Percentiles rank a stretch among this genome's conserved stretches.
Conservation (phyloP, 2,888 invertebrate genomes). For the Amphipoea lucens region DNA sequence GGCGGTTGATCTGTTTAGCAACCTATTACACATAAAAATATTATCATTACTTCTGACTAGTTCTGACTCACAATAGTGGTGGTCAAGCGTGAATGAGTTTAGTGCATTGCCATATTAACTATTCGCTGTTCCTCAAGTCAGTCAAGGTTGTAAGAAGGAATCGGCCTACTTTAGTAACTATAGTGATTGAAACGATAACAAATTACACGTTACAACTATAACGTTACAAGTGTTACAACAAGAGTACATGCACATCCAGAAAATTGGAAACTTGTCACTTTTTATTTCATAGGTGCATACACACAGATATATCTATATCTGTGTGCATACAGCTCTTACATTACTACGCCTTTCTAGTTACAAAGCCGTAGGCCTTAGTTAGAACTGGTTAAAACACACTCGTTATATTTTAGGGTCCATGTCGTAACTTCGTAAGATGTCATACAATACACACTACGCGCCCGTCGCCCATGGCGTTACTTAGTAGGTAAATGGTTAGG, state of each 20-base stretch:
- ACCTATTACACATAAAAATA: background rate
- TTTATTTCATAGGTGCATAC: background rate
- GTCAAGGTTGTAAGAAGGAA: background rate
- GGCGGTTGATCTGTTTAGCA: background rate
- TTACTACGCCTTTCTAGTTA: too few relatives aligned
- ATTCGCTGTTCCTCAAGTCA: slow-evolving; percentile 1
- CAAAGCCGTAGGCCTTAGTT: background rate
- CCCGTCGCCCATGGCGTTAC: slow-evolving; percentile 10
- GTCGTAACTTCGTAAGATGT: slow-evolving; percentile 16
- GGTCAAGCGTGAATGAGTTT: slow-evolving; percentile 21
- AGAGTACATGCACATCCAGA: background rate
- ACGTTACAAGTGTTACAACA: background rate
- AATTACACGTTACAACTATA: background rate
- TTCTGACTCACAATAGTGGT: background rate
- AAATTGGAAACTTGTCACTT: background rate
- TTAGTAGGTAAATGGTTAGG: slow-evolving; percentile 3
- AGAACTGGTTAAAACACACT: slow-evolving; percentile 10
- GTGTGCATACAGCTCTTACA: background rate
- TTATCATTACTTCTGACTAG: background rate
- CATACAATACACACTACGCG: background rate
- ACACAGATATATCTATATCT: too few relatives aligned
- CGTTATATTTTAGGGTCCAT: slow-evolving; percentile 17
- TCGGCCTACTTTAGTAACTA: background rate
- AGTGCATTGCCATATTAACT: background rate
- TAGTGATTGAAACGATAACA: background rate